phyloP scores from a whole-genome alignment of 2,113 vertebrate species.

The Eudorcas thomsonii region DNA sequence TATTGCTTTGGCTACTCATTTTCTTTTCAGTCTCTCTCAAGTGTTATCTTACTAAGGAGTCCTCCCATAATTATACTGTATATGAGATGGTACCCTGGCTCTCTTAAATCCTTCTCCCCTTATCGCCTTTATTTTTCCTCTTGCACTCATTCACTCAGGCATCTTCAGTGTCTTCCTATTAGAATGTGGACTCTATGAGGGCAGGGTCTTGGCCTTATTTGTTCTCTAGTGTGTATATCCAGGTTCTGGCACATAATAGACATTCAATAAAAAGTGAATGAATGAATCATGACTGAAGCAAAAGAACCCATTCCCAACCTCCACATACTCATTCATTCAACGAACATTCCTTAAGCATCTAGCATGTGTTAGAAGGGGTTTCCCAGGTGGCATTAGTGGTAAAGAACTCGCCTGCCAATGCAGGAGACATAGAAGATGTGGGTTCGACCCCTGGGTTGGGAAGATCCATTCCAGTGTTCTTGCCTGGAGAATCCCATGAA shows the following conservation, averaged over 20 bases:
- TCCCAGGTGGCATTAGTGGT: background rate
- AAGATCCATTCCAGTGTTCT: background rate
- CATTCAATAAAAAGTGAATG: background rate
- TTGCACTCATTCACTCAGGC: background rate
- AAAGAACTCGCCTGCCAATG: background rate
- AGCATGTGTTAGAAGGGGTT: background rate
- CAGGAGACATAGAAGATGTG: background rate
- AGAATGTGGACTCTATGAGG: background rate
- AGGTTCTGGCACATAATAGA: background rate
- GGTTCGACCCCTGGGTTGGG: background rate
- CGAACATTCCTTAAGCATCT: background rate
- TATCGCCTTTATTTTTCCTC: background rate
- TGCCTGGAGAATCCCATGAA: background rate
- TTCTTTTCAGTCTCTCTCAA: background rate
- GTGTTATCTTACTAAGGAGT: background rate
- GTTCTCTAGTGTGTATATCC: background rate
- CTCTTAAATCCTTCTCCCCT: background rate
- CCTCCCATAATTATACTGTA: background rate
- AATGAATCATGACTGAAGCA: background rate
- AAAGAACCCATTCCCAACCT: background rate
- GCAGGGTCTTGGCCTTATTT: background rate
- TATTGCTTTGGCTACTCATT: background rate
- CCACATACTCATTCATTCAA: background rate
- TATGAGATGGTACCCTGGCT: rapidly evolving
- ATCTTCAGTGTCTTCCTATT: background rate